Percentiles rank a stretch among this genome's conserved stretches.
phyloP scores from a whole-genome alignment of 92 coral and sea anemone species.

The Porites divaricata region DNA sequence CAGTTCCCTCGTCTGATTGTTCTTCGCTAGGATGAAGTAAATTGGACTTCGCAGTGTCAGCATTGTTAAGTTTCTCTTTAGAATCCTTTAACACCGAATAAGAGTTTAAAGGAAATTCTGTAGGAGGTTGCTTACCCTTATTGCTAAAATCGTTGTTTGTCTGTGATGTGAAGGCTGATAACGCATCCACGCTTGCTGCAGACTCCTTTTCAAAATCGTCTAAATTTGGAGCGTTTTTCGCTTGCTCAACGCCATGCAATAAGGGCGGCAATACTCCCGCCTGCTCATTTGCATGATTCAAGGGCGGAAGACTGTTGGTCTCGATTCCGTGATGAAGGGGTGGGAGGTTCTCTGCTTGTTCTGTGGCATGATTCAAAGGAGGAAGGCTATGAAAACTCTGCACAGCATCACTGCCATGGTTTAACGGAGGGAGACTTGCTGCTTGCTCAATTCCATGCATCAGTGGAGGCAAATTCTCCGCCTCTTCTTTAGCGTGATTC shows the following conservation, averaged over 20 bases:
- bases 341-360: conserved; percentile 69
- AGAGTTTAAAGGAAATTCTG: conserved; percentile 24
- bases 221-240: conserved; percentile 21
- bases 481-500: conserved; percentile 38
- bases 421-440: conserved; percentile 69
- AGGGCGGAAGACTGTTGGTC: conserved; percentile 65
- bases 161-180: conserved; percentile 49
- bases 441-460: conserved; percentile 44
- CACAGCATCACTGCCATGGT: conserved; percentile 47
- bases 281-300: conserved; percentile 71
- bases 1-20: conserved; percentile 42
- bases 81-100: conserved; percentile 27
- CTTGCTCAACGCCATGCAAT: conserved; percentile 64
- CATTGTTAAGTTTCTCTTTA: conserved; percentile 1
- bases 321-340: conserved; percentile 85
- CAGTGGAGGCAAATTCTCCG: conserved; percentile 51
- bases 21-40: neutral
- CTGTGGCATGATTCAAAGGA: conserved; percentile 56
- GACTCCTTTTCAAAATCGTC: conserved; percentile 35
- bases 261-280: conserved; percentile 77
- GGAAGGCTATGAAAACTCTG: conserved; percentile 50
- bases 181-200: conserved; percentile 23
- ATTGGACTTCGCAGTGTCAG: neutral
- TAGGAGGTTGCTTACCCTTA: conserved; percentile 44
- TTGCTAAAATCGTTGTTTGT: conserved; percentile 14